These are phyloP conservation scores for Chaenocephalus aceratus DNA, from an alignment of 2,113 vertebrate species.

Conservation along the genomic window DNA sequence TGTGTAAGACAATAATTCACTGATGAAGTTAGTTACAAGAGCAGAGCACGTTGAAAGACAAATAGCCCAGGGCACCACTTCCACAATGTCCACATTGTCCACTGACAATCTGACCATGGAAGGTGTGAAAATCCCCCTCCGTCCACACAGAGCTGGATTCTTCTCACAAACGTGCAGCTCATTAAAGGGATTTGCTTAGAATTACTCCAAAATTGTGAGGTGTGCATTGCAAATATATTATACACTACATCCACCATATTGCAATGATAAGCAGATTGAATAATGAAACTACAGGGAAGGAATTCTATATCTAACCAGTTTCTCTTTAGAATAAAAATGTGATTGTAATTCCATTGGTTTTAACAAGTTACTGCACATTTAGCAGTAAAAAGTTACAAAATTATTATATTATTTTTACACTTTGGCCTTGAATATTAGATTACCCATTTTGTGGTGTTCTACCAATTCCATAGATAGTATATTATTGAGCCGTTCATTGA, in stretches of 20 bases:
- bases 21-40: constrained; percentile 68
- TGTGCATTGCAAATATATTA: not conserved
- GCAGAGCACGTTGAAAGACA: constrained; percentile 65
- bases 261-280: constrained; percentile 23
- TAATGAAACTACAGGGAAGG: constrained; percentile 1
- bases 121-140: constrained; percentile 63
- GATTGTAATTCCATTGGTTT: constrained; percentile 33
- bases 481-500: constrained; percentile 35
- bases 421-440: constrained; percentile 22
- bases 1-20: constrained; percentile 71
- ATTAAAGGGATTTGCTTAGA: constrained; percentile 29
- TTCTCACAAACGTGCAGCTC: constrained; percentile 19
- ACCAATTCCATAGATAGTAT: constrained; percentile 25
- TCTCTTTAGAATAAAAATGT: not conserved
- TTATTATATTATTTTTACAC: constrained; percentile 53
- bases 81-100: constrained; percentile 77
- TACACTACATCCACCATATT: not conserved
- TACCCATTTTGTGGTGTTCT: constrained; percentile 6
- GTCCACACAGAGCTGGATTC: constrained; percentile 15
- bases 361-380: constrained; percentile 17
- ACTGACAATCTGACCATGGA: constrained; percentile 41
- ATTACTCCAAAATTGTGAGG: not conserved
- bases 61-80: constrained; percentile 51
- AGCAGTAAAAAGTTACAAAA: constrained; percentile 34
- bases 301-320: not conserved